A percentile compares a stretch with the other conserved stretches of the same genome.
phyloP scores from a whole-genome alignment of 2,113 vertebrate genomes.

The Dascyllus trimaculatus region DNA sequence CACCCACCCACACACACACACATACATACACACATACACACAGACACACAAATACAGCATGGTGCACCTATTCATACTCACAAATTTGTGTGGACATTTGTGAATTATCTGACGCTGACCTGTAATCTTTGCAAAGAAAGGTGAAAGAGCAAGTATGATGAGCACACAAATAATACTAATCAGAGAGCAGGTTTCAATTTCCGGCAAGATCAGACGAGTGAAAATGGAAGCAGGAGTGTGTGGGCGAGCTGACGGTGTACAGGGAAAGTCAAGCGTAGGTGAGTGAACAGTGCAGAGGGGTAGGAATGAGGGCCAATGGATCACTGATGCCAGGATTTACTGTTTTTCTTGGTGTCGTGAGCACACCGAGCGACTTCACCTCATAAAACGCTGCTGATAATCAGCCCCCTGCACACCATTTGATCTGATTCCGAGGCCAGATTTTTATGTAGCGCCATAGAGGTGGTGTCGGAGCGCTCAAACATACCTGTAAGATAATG shows the following conservation, averaged over 20 bases:
- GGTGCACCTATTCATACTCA: not conserved
- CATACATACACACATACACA: not conserved
- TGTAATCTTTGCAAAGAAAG: slow-evolving; percentile 23
- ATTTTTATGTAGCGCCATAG: not conserved
- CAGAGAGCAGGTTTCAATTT: slow-evolving; percentile 17
- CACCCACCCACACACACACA: slow-evolving; percentile 6
- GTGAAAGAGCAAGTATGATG: slow-evolving; percentile 38
- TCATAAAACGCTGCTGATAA: slow-evolving; percentile 6
- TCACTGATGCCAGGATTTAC: slow-evolving; percentile 31
- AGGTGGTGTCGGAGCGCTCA: not conserved
- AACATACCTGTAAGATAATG: not conserved
- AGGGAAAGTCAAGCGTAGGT: slow-evolving; percentile 43
- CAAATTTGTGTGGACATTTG: not conserved
- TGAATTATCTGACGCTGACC: slow-evolving; percentile 2
- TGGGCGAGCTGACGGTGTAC: slow-evolving; percentile 16
- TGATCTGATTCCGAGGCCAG: not conserved
- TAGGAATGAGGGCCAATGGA: slow-evolving; percentile 8
- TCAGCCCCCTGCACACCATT: slow-evolving; percentile 13
- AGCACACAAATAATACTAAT: slow-evolving; percentile 50
- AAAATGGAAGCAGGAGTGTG: slow-evolving; percentile 17
- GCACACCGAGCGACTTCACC: not conserved
- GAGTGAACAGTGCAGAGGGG: slow-evolving; percentile 36
- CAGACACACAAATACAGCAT: not conserved
- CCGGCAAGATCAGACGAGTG: slow-evolving; percentile 1
- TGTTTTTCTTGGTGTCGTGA: slow-evolving; percentile 30